phyloP scores from a whole-genome alignment of 2,113 vertebrate genomes.

The Manacus vitellinus region DNA sequence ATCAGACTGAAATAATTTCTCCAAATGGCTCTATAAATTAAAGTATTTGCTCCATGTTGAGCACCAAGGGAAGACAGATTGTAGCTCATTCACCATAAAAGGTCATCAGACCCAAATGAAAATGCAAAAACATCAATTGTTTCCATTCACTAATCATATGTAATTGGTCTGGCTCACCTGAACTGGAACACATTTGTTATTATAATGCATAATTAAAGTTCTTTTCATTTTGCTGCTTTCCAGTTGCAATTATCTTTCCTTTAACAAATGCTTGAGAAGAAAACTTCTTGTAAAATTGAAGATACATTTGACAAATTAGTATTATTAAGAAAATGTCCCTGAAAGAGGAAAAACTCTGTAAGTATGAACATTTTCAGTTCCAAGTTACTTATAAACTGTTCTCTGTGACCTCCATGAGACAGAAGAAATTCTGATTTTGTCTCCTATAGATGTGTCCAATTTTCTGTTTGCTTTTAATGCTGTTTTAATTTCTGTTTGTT shows the following conservation, averaged over 20 bases:
- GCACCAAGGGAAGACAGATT: slow-evolving; percentile 5
- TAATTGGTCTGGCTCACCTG: slow-evolving; percentile 63
- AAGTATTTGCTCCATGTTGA: slow-evolving; percentile 21
- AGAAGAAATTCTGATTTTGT: not conserved
- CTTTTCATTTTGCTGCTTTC: slow-evolving; percentile 57
- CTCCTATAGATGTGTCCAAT: not conserved
- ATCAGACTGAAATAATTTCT: slow-evolving; percentile 13
- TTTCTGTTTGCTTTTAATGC: slow-evolving; percentile 11
- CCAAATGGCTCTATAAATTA: slow-evolving; percentile 33
- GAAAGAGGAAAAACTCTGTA: not conserved
- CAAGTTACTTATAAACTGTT: not conserved
- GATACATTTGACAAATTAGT: slow-evolving; percentile 50
- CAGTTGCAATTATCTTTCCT: slow-evolving; percentile 53
- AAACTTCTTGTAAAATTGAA: slow-evolving; percentile 39
- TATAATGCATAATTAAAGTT: slow-evolving; percentile 58
- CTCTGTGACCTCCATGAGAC: not conserved
- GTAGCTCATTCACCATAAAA: not conserved
- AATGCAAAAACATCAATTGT: slow-evolving; percentile 49
- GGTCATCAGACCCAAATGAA: slow-evolving; percentile 39
- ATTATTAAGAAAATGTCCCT: slow-evolving; percentile 41
- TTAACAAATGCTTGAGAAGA: slow-evolving; percentile 32
- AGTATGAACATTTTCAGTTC: not conserved
- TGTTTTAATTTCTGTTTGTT: not conserved
- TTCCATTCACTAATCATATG: slow-evolving; percentile 58
- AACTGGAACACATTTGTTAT: slow-evolving; percentile 54